Evolutionary conservation across 2,113 vertebrate species (phyloP), one percentile per base, ranked within the genome.

Genomic region (Stigmatopora argus): DNA sequence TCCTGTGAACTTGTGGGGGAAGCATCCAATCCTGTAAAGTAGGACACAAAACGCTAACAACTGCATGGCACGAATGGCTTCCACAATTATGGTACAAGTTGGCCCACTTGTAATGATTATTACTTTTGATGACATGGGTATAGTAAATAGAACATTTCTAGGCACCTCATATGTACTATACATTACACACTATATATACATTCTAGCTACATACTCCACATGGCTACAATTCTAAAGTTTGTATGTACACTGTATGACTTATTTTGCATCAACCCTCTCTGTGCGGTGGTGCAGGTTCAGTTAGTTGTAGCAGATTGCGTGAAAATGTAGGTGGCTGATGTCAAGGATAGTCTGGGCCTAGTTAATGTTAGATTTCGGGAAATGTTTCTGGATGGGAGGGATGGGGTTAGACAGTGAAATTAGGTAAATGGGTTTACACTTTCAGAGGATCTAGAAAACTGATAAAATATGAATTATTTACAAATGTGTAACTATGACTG

Each of bases 1-100:
- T 96, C 94, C 80, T 96, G 93, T 91, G 94, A 95, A 91, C 91
- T 94, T 85, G 93, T 92, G 85, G 92, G 89, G 86, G 90, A 91
- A 75, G 89, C 87, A 88, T 96, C 94, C 90, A 95, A 83, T 89
- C 94, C 94, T 96, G 91, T 69, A 85, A 88, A 87, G 79, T 77
- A 87, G 86, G 85, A 91, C 85, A 85, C 77, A 66, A 52, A 68
- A 85, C n/a, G 69, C 60, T 71, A 85, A 79, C 78, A 78, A 78
- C 70, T 74, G 66, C 26, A 71, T 66, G 73, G 53, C 62, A 61
- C 73, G 74, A 71, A 80, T 78, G 76, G 70, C 59, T 74, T 78
- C 34, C 67, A 82, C 75, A 80, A 68, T 70, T 60, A 79, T 71
- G 17, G 60, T 44, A 74, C 69, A 82, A 70, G 58, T 71, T 77